Evolutionary conservation across 2,797 vertebrate genomes (phyloP), one percentile per base, ranked within the genome.

Genomic region (Urocyon cinereoargenteus): DNA sequence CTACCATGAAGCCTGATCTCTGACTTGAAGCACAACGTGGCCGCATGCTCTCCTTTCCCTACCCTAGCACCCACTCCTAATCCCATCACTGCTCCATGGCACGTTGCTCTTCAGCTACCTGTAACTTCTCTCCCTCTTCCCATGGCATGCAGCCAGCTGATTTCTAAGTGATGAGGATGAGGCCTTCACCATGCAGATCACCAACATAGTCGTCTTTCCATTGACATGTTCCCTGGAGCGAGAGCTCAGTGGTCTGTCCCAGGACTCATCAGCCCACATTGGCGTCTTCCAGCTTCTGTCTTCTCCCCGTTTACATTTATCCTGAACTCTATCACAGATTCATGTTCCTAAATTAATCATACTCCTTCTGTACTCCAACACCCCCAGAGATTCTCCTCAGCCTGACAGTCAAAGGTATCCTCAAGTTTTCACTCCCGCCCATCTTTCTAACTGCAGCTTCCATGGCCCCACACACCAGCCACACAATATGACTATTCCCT

Each of bases 201-300:
- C 81, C 49, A 10, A 49, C 31, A 21, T 0, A 19, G 10, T 34
- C n/a, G 1, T 7, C 5, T 24, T 57, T 45, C 28, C 49, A 4
- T 21, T 18, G 53, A 5, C 1, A 1, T 21, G 16, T 31, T 21
- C 15, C 0, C 11, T 21, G 14, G 31, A 11, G 82, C 5, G 0
- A 31, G 24, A 3, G 3, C 6, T 59, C 22, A 1, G 13, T 4
- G 6, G 1, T 87, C 51, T 19, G 0, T 36, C 9, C 77, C n/a
- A 21, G 28, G 53, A 55, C 77, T 66, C 34, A 31, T 19, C 12
- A 26, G 22, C 18, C 55, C 75, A 28, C 1, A 19, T 0, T 11
- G 34, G 36, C 2, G 4, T 55, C 64, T 77, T 40, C 12, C 68
- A 75, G 14, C n/a, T 90, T 70, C 82, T 73, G 40, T 5, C 64